Evolutionary conservation across 2,797 vertebrate species (phyloP), one percentile per base, ranked within the genome.

Genomic region (Neopelma chrysocephalum): DNA sequence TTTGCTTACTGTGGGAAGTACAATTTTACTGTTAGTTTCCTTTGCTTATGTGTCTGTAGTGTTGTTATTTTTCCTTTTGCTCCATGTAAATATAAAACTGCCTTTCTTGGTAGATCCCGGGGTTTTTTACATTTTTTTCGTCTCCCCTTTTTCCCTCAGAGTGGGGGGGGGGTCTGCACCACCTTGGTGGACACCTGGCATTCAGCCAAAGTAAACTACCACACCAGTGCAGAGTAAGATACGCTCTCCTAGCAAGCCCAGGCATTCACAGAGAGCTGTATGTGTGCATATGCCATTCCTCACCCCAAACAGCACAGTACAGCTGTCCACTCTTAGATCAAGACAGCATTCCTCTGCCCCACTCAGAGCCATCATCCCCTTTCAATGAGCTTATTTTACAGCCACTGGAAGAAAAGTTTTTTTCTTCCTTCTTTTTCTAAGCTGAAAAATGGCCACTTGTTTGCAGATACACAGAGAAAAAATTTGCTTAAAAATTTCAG

Each of bases 181-280:
- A 40, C 40, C 40, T 40, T 6, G 40, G 40, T 40, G 40, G 40
- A 40, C 40, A 40, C 40, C 40, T 40, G 14, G 40, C 13, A 3
- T 40, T 40, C 40, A 40, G 40, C 6, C 40, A 40, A 40, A 40
- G 6, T 40, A 15, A 40, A 40, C 13, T 40, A 73, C n/a, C 50
- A 56, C 38, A 73, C 31, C 36, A 51, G 11, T 17, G 4, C 29
- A 73, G 45, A 42, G 22, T 7, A 85, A 73, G 47, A 50, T 12
- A 31, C 0, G 0, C 5, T 42, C 20, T 51, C 40, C 26, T 45
- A n/a, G 47, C n/a, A 47, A 78, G n/a, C 29, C 61, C 26, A 64
- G 45, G 36, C 65, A 45, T 27, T 50, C 34, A 43, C 15, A 58
- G 29, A 26, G 25, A 40, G 29, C 13, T 62, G 4, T 9, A 21